Base-by-base conservation (phyloP, 2,888 invertebrate genomes). In the Caenorhabditis zanzibari region DNA sequence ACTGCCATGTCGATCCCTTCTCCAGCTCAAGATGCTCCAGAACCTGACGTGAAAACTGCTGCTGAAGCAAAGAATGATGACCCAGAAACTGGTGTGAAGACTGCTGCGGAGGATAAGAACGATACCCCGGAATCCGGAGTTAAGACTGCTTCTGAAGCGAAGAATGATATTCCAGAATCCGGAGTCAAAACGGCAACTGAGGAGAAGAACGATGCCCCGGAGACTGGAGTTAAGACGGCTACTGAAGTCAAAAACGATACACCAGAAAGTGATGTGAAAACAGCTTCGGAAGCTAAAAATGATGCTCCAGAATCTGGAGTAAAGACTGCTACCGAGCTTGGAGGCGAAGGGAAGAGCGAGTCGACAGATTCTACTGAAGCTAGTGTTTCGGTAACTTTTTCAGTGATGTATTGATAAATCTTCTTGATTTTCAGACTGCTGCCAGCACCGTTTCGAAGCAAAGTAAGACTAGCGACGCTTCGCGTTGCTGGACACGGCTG, bases 41-140 rank as follows among this genome's bases (percentile, higher is more conserved):
- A 80, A 66, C 12, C 54, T 24, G 72, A 59, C 26, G 79, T 61
- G 32, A 63, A 77, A 44, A 69, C 61, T 24, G 77, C 69, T 19
- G 32, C 49, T 12, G 69, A 77, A 41, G 59, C 49, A 10, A 52
- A 26, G 35, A 54, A 61, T 6, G 63, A 69, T 22, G 61, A 38
- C 14, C 81, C 81, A 9, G 81, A 81, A 59, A 3, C 63, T 14
- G 73, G 38, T 14, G 82, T 82, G 26, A 82, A 82, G 49, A 77
- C 82, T 10, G 76, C 81, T 19, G 44, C 16, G 7, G 76, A 72
- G 24, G 59, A 24, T 14, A 35, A 19, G 6, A 49, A 61, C 19
- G 68, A 69, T 54, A n/a, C 32, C 22, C 81, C 81, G n/a, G 81
- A 81, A 56, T 52, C 69, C 32, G 73, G 64, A 59, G 81, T 81